Evolutionary conservation across 2,113 vertebrate species (phyloP), one percentile per base, ranked within the genome.

Genomic region (Castor canadensis): DNA sequence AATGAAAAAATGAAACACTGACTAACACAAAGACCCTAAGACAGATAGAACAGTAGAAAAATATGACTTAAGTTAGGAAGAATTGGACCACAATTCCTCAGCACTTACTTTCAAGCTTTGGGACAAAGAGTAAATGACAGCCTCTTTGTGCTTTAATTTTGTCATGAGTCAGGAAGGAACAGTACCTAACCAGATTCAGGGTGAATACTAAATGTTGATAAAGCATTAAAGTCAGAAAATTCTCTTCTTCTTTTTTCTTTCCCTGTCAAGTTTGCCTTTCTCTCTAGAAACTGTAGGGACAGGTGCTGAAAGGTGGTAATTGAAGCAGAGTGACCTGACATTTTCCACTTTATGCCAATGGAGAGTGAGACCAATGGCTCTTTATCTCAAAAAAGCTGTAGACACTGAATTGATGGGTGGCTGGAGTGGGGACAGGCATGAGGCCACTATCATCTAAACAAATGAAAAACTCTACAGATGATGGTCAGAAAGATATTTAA

Each of bases 351-450:
- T 54, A 66, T 58, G 38, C 17, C 6, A 35, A 43, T n/a, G 30
- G 58, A 56, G 32, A 84, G 75, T 56, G 45, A 40, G 58, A 52
- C n/a, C 7, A 26, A 47, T 12, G 40, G 72, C 8, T 88, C n/a
- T 54, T 62, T 26, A 49, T 13, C 15, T 35, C 20, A 35, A 69
- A 95, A 28, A 72, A 72, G 77, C 49, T 64, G n/a, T 19, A 3
- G 32, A 60, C 3, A 16, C 6, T 1, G 6, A n/a, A 79, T 1
- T 0, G 24, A 90, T 24, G 66, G 73, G 47, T 1, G 3, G 30
- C 3, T 9, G 30, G 79, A 32, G 20, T 13, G 80, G 32, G 24
- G 62, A 45, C 9, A 52, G 52, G 19, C 16, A 5, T 19, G 32
- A 80, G 56, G 26, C 45, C 67, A 49, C 52, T 30, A 26, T 20